These are phyloP conservation scores for Xanthia togata DNA, from an alignment of 2,888 invertebrate genomes.

Conservation along the genomic window DNA sequence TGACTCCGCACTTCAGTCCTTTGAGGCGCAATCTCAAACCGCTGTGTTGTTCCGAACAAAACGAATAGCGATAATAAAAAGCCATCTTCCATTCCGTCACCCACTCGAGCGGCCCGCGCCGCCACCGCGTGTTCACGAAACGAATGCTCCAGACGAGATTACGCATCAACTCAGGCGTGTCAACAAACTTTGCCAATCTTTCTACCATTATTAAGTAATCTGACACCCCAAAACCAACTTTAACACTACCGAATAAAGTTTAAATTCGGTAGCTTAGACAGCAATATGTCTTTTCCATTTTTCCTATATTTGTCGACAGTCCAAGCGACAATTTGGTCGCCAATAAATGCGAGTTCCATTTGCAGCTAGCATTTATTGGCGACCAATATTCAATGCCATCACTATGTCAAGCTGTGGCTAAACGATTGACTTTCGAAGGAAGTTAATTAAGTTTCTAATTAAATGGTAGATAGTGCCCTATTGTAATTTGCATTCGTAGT, in stretches of 20 bases:
- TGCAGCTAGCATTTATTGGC: too few species aligned
- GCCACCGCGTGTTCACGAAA: constrained; percentile 66
- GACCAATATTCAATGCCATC: constrained; percentile 52
- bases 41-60: constrained; percentile 50
- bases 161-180: constrained; percentile 75
- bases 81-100: constrained; percentile 66
- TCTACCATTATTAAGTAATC: constrained; percentile 74
- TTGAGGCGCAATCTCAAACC: constrained; percentile 54
- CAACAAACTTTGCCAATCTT: constrained; percentile 80
- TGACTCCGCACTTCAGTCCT: constrained; percentile 50
- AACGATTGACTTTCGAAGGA: constrained; percentile 24
- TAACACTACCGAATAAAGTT: constrained; percentile 41
- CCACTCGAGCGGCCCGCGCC: constrained; percentile 55
- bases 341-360: constrained; percentile 67
- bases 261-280: constrained; percentile 34
- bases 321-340: constrained; percentile 68
- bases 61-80: constrained; percentile 64
- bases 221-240: constrained; percentile 48
- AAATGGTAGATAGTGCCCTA: neutral
- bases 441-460: constrained; percentile 43
- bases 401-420: constrained; percentile 50
- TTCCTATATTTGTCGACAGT: constrained; percentile 72
- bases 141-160: constrained; percentile 79
- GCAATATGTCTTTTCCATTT: constrained; percentile 74
- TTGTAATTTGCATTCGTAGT: neutral